phyloP scores from a whole-genome alignment of 2,888 invertebrate species.

The Anaspis maculata region DNA sequence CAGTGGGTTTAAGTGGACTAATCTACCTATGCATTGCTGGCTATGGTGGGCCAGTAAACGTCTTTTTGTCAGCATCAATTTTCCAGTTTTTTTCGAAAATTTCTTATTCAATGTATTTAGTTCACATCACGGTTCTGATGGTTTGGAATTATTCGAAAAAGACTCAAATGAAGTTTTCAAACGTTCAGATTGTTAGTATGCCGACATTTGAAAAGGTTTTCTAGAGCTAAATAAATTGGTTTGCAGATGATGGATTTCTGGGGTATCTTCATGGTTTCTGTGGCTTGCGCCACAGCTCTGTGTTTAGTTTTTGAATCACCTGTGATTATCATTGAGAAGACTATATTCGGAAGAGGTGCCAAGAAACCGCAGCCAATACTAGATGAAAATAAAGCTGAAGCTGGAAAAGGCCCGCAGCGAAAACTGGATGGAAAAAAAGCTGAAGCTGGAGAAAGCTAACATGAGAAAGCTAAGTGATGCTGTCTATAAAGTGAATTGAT shows the following conservation, averaged over 20 bases:
- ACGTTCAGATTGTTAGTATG: constrained; percentile 5
- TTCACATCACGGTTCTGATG: constrained; percentile 8
- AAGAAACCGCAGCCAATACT: no score
- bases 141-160: constrained; percentile 3
- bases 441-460: no score
- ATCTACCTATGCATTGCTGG: constrained; percentile 6
- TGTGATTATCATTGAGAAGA: constrained; percentile 2
- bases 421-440: no score
- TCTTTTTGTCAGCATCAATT: constrained; percentile 11
- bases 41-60: constrained; percentile 8
- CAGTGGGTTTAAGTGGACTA: constrained; percentile 5
- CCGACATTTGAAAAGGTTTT: constrained; percentile 2
- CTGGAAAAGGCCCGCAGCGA: no score
- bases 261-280: constrained; percentile 6
- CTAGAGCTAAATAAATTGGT: not conserved
- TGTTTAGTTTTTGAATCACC: constrained; percentile 11
- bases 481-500: no score
- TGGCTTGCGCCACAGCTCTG: constrained; percentile 2
- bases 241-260: constrained; percentile 10
- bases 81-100: constrained; percentile 13
- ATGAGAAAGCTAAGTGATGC: no score
- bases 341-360: no score
- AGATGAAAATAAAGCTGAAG: no score
- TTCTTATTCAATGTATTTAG: constrained; percentile 12
- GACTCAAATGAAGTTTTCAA: constrained; percentile 4